phyloP scores from a whole-genome alignment of 1,140 invertebrate genomes.

The Bicyclus anynana region DNA sequence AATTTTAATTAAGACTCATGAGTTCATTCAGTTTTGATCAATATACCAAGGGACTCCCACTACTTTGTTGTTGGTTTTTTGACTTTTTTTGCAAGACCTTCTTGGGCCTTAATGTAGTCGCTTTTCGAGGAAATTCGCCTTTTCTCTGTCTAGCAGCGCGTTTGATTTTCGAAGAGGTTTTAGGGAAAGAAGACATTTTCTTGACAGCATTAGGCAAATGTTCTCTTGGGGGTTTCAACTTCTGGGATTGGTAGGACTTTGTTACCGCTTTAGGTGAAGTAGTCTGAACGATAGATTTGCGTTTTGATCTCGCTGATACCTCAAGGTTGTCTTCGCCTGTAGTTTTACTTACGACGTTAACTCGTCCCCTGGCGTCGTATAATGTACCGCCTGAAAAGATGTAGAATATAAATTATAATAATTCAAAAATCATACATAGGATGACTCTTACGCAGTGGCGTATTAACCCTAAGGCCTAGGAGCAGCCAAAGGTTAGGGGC shows the following conservation, averaged over 20 bases:
- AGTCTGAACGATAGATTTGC: neutral
- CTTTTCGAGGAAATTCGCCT: constrained; percentile 33
- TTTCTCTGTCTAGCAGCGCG: constrained; percentile 27
- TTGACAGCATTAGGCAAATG: constrained; percentile 6
- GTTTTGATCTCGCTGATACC: constrained; percentile 4
- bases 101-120: constrained; percentile 30
- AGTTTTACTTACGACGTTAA: neutral
- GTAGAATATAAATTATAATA: too few relatives aligned
- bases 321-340: neutral
- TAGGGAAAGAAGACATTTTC: constrained; percentile 20
- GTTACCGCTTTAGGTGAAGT: constrained; percentile 3
- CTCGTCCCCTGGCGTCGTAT: neutral
- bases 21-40: neutral
- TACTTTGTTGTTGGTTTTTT: constrained; percentile 3
- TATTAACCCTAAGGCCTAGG: too few relatives aligned
- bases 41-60: neutral
- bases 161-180: constrained; percentile 13
- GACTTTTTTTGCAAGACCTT: constrained; percentile 30
- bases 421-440: too few relatives aligned
- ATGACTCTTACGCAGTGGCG: too few relatives aligned
- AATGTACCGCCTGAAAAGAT: constrained; percentile 3
- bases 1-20: neutral
- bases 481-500: too few relatives aligned
- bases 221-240: constrained; percentile 16
- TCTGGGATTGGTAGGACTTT: constrained; percentile 18